Evolutionary conservation across 2,113 vertebrate genomes (phyloP).

Genomic region (Phrynosoma platyrhinos): DNA sequence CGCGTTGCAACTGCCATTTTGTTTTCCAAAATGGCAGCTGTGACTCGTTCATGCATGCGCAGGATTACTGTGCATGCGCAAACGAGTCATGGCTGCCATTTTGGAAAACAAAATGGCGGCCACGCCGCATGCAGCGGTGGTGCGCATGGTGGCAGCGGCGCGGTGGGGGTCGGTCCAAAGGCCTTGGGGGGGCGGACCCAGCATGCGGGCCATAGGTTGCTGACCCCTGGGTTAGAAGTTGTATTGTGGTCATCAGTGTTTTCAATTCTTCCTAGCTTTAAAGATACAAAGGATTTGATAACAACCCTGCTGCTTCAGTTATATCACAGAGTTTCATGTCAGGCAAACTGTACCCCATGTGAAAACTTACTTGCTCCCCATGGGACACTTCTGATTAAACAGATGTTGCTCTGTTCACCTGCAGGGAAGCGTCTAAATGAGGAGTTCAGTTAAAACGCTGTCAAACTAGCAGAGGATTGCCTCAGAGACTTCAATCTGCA

Average conservation of each 20-base stretch:
- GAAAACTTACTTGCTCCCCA: not conserved
- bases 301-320: constrained; percentile 15
- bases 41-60: too few relatives aligned
- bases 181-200: too few relatives aligned
- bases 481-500: constrained; percentile 34
- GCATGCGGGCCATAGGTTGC: too few relatives aligned
- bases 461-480: not conserved
- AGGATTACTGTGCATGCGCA: too few relatives aligned
- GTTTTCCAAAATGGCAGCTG: too few relatives aligned
- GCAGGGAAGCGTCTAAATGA: not conserved
- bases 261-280: not conserved
- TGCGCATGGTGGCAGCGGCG: too few relatives aligned
- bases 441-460: constrained; percentile 38
- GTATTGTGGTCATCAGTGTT: constrained; percentile 1
- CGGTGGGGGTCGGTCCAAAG: too few relatives aligned
- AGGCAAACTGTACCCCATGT: constrained; percentile 11
- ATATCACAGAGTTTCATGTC: not conserved
- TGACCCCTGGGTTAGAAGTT: not conserved
- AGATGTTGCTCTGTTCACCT: not conserved
- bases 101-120: too few relatives aligned
- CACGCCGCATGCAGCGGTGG: too few relatives aligned
- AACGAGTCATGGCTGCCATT: too few relatives aligned
- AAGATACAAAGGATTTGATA: constrained; percentile 27
- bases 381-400: constrained; percentile 31
- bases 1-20: too few relatives aligned